Evolutionary conservation across 1,140 invertebrate genomes (phyloP).

Genomic region (Drosophila sturtevanti): DNA sequence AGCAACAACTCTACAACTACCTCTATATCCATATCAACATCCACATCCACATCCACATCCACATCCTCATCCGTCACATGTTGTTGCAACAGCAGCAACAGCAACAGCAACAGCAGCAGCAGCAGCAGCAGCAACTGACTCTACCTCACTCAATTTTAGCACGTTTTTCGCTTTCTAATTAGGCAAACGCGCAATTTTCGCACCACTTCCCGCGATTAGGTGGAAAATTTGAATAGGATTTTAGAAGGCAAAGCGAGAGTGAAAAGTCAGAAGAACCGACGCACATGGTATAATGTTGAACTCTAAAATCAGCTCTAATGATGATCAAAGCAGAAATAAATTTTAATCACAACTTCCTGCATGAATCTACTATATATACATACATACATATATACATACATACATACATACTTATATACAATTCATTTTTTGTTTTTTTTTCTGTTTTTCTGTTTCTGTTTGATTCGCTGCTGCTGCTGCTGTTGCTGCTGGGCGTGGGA

Average conservation of each 20-base stretch:
- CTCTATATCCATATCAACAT: not conserved
- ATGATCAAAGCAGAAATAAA: conserved; percentile 18
- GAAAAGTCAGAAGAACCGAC: not conserved
- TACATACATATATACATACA: not conserved
- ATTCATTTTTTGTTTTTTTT: not conserved
- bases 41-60: not conserved
- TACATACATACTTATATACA: not conserved
- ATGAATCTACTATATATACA: conserved; percentile 22
- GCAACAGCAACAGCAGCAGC: not conserved
- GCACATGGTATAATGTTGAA: too few species aligned
- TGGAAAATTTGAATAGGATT: conserved; percentile 2
- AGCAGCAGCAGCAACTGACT: not conserved
- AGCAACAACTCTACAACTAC: too few species aligned
- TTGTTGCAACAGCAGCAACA: not conserved
- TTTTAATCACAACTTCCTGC: conserved; percentile 61
- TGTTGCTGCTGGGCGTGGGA: conserved; percentile 55
- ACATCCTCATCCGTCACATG: conserved; percentile 5
- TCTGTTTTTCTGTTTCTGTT: too few species aligned
- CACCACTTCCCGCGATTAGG: not conserved
- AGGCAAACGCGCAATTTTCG: not conserved
- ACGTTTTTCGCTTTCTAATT: conserved; percentile 9
- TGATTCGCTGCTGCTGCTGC: conserved; percentile 11
- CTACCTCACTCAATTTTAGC: not conserved
- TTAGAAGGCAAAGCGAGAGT: not conserved
- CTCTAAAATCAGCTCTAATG: not conserved